Percentiles rank a stretch among this genome's conserved stretches.
phyloP scores from a whole-genome alignment of 2,113 vertebrate genomes.

The Agelaius tricolor region DNA sequence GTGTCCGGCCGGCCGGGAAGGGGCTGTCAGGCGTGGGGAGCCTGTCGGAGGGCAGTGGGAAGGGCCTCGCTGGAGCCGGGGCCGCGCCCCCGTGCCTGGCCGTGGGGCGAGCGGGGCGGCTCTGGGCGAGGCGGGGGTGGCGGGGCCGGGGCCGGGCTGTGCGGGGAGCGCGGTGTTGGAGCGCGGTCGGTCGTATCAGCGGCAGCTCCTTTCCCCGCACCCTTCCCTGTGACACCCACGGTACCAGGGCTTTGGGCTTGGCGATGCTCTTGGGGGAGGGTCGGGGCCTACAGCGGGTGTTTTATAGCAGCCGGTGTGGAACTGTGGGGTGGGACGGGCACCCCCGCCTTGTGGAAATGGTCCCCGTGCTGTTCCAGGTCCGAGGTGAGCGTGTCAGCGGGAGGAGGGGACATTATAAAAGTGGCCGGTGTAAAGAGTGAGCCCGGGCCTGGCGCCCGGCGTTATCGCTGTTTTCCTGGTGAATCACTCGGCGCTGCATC shows the following conservation, averaged over 20 bases:
- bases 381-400: neutral
- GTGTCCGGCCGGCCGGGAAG: neutral
- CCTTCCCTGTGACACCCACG: neutral
- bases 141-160: no score
- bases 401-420: neutral
- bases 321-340: neutral
- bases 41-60: neutral
- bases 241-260: fast-evolving
- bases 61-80: neutral
- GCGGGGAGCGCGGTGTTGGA: neutral
- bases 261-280: neutral
- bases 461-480: neutral
- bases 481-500: neutral
- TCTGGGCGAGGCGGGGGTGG: neutral
- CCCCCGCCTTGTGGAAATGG: neutral
- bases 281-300: neutral
- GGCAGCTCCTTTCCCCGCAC: fast-evolving
- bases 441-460: neutral
- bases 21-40: neutral
- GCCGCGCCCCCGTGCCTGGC: no score
- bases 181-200: neutral
- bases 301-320: neutral
- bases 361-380: neutral
- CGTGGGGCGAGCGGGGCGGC: neutral
- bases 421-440: neutral